Base-by-base conservation (phyloP, 2,888 invertebrate species). In the Drosophila meridiana region DNA sequence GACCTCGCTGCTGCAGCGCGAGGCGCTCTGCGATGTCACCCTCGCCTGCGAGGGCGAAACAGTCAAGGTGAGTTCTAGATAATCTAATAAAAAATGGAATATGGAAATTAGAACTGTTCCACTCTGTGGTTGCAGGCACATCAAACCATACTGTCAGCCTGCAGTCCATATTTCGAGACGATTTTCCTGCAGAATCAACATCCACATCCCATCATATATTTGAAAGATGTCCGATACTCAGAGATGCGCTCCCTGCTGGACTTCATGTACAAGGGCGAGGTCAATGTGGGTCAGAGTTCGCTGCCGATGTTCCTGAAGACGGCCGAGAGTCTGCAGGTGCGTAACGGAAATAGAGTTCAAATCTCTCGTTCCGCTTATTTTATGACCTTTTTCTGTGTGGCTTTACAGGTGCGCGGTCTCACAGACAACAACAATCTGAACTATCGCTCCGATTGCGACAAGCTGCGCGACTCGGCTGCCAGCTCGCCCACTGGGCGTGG, bases 191-290 rank as follows among this genome's bases (percentile, higher is more conserved):
- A 97, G 94, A 97, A 97, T 93, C 95, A 95, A 87, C 97, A 97
- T 94, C 97, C 97, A 91, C 97, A 97, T 94, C 97, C 97, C 73
- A 97, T 98, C 93, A 97, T 98, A 94, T 97, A 97, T 94, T 95
- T 98, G 92, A 97, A 97, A 95, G 97, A 97, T 96, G 97, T 98
- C 93, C 95, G 97, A 94, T 96, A 96, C 93, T 96, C 96, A 93
- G 97, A 97, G 94, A 97, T 97, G 95, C 97, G 97, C 94, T 97
- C 97, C 83, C 94, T 97, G 92, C 94, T 97, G 93, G 97, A 97
- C 94, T 98, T 97, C 94, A 98, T 98, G 97, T 98, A 98, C 94
- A 97, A 97, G 94, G 96, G 96, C 87, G 97, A 97, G 94, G 97
- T 97, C 91, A 97, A 97, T 94, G 97, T 98, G 93, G 97, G 97